Evolutionary conservation across 1,140 invertebrate species (phyloP), one percentile per base, ranked within the genome.

Genomic region (Eueides isabella): DNA sequence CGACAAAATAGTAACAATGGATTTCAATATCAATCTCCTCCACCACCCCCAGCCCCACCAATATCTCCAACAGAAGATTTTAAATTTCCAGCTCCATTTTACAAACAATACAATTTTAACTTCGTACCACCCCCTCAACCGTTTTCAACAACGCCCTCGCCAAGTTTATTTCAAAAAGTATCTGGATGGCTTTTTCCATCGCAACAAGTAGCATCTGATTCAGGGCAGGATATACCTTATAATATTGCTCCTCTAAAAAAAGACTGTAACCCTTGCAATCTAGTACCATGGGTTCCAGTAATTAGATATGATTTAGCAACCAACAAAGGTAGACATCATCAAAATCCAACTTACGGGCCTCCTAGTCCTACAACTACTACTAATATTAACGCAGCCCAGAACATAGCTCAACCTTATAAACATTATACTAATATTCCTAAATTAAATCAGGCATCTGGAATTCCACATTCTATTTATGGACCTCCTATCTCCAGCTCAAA

Each of bases 261-360:
- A 81, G 92, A 94, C 69, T 97, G 96, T 80, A 96, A 96, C 83
- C 94, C 96, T 67, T 97, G 97, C 82, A 97, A 97, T 87, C 94
- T 95, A 78, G 94, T 95, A 75, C 96, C 97, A 68, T 97, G 97
- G 97, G 95, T 96, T 75, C 97, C 97, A 4, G 95, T 97, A 78
- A 91, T 94, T 61, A 90, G 85, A 84, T 93, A 93, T 79, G 87
- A 92, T 79, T 82, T 89, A 81, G 79, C 82, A 67, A 71, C 76
- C 72, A 85, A 85, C 82, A 88, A 77, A 72, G 44, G 71, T 33
- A 74, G 81, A 67, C 83, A 83, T 67, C 90, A 75, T 80, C 33
- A 74, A n/a, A 77, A 75, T 64, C 84, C 89, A 19, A 89, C 88
- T 6, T 91, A 92, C 66, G 88, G 89, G 7, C 81, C 88, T 28